These are phyloP conservation scores for Argyresthia albistria DNA, from an alignment of 2,888 invertebrate genomes.

Conservation along the genomic window DNA sequence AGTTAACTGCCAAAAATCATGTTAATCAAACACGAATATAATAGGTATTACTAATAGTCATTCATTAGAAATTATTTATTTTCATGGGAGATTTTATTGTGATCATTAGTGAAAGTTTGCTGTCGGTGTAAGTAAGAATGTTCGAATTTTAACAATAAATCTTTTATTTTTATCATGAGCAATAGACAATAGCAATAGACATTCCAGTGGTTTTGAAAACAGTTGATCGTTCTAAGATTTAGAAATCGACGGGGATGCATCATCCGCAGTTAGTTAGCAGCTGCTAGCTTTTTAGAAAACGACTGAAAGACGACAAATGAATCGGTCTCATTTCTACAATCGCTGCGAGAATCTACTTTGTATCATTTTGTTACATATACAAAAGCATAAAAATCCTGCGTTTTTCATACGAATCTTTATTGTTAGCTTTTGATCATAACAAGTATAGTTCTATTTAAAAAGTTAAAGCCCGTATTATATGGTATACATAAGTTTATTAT, in stretches of 20 bases:
- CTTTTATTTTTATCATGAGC: slow-evolving; percentile 13
- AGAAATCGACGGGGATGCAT: too few species aligned
- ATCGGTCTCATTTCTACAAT: slow-evolving; percentile 32
- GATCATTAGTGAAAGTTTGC: background rate
- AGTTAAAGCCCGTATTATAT: too few species aligned
- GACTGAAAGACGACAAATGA: slow-evolving; percentile 66
- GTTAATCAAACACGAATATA: slow-evolving; percentile 4
- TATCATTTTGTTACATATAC: background rate
- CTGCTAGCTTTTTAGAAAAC: slow-evolving; percentile 35
- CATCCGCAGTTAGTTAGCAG: too few species aligned
- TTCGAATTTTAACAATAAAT: background rate
- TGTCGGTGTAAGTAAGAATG: background rate
- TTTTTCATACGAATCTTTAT: background rate
- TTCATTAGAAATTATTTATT: slow-evolving; percentile 1
- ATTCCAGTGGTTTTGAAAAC: slow-evolving; percentile 23
- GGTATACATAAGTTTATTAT: too few species aligned
- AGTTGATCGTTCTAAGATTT: too few species aligned
- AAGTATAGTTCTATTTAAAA: too few species aligned
- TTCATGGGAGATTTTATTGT: background rate
- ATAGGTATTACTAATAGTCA: background rate
- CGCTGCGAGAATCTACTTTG: background rate
- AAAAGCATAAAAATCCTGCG: background rate
- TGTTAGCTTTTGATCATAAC: background rate
- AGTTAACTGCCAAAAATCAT: slow-evolving; percentile 36
- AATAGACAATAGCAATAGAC: slow-evolving; percentile 50